Base-by-base conservation (phyloP, 2,113 vertebrate genomes). In the Polypterus bichir region DNA sequence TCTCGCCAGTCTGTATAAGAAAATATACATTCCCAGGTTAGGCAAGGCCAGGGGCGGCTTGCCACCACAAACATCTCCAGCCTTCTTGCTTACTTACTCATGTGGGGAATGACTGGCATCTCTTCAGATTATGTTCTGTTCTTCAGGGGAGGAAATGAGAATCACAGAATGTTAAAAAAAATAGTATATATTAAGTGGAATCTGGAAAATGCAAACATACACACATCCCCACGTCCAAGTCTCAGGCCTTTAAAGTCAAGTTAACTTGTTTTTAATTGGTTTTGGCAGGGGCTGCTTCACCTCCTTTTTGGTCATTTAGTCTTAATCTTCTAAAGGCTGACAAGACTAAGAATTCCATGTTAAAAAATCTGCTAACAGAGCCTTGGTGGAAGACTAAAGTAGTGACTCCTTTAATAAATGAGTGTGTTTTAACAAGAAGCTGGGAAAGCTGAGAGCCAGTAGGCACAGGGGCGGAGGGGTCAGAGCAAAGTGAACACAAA, bases 61-160 rank as follows among this genome's bases (percentile, higher is more conserved):
- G 78, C 78, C 83, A 84, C 54, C 57, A 74, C 67, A 87, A 83
- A 82, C 74, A 81, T 68, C 53, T 68, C 63, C 66, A 65, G 66
- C n/a, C 52, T 60, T 8, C 47, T 59, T 82, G 64, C 78, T 83
- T 72, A 83, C 72, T 74, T 74, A 79, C 79, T 72, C 78, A 69
- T 72, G 70, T 73, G 69, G 72, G 71, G 70, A 72, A 77, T 71
- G 68, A 64, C 8, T 74, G 68, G 76, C 75, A 73, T 61, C 64
- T 10, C 52, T 61, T 71, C 59, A 73, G 69, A 76, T 75, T 70
- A 66, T 71, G 70, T 72, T 79, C 69, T 61, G 59, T 57, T 74
- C 64, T 62, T 68, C 69, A 69, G 71, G 65, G 72, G 70, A 80
- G 81, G 78, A 84, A 81, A 84, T 77, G 68, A 81, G 74, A 81